These are phyloP conservation scores for Drosophila rufa DNA, from an alignment of 1,140 invertebrate genomes.

Conservation along the genomic window DNA sequence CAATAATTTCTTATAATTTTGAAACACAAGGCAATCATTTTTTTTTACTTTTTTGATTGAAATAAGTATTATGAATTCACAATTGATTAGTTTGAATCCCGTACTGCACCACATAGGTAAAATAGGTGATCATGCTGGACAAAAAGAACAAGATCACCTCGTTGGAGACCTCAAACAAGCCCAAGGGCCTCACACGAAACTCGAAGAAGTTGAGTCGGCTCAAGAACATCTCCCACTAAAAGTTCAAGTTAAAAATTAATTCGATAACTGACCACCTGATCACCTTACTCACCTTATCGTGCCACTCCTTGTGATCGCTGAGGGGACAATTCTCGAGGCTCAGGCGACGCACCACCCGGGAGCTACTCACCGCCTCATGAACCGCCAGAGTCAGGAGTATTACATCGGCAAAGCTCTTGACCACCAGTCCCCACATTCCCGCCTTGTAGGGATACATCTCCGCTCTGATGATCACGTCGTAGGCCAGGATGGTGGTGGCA, in stretches of 20 bases:
- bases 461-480: conserved; percentile 43
- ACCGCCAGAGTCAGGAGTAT: conserved; percentile 64
- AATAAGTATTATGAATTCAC: background rate
- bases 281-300: conserved; percentile 34
- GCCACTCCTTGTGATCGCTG: conserved; percentile 53
- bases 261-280: background rate
- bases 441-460: conserved; percentile 9
- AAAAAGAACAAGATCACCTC: conserved; percentile 65
- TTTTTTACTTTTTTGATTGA: background rate
- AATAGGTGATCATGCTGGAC: conserved; percentile 65
- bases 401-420: conserved; percentile 54
- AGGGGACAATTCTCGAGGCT: conserved; percentile 63
- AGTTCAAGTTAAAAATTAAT: background rate
- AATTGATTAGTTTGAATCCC: conserved; percentile 56
- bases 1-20: too few species aligned
- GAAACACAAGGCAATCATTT: too few species aligned
- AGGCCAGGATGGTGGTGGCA: conserved; percentile 44
- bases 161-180: conserved; percentile 67
- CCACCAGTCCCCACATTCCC: conserved; percentile 48
- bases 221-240: conserved; percentile 70
- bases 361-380: conserved; percentile 60
- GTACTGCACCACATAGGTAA: conserved; percentile 64
- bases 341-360: conserved; percentile 34
- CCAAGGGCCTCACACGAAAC: conserved; percentile 60
- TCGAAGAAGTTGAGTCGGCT: conserved; percentile 56